Percentiles rank a stretch among this genome's conserved stretches.
phyloP scores from a whole-genome alignment of 2,888 invertebrate species.

The Diarsia dahlii region DNA sequence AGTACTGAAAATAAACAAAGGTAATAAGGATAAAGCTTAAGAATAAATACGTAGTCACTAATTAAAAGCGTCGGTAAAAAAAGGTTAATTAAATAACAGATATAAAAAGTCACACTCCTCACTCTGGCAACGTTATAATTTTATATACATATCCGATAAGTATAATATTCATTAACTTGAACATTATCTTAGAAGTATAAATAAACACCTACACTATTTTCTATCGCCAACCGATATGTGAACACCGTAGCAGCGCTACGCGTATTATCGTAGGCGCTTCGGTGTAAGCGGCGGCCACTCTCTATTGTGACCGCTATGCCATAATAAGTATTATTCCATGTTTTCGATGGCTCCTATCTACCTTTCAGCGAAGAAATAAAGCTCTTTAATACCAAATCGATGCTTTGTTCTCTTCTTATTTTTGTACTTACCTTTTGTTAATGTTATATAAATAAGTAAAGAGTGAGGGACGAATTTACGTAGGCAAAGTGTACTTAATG shows the following conservation, averaged over 20 bases:
- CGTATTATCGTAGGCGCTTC: constrained; percentile 34
- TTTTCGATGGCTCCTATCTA: constrained; percentile 78
- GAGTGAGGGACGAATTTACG: constrained; percentile 56
- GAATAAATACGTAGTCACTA: neutral
- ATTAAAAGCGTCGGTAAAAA: neutral
- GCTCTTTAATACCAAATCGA: constrained; percentile 76
- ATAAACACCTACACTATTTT: neutral
- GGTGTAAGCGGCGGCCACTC: constrained; percentile 69
- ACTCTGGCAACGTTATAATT: neutral
- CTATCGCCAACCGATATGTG: neutral
- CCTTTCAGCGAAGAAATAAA: constrained; percentile 75
- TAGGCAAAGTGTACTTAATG: constrained; percentile 64
- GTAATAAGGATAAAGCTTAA: constrained; percentile 7
- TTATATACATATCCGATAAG: neutral
- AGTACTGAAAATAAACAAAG: constrained; percentile 8
- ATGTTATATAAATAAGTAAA: constrained; percentile 75
- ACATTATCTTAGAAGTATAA: neutral
- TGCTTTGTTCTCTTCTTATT: constrained; percentile 73
- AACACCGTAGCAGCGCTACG: neutral
- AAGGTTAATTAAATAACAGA: neutral
- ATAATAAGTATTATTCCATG: constrained; percentile 82
- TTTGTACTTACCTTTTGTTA: constrained; percentile 76
- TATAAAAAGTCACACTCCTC: neutral
- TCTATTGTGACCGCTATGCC: constrained; percentile 76
- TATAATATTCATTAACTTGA: neutral